Percentiles rank a stretch among this genome's conserved stretches.
Evolutionary conservation across 2,888 invertebrate genomes (phyloP).

Genomic region (Dynastes grantii): DNA sequence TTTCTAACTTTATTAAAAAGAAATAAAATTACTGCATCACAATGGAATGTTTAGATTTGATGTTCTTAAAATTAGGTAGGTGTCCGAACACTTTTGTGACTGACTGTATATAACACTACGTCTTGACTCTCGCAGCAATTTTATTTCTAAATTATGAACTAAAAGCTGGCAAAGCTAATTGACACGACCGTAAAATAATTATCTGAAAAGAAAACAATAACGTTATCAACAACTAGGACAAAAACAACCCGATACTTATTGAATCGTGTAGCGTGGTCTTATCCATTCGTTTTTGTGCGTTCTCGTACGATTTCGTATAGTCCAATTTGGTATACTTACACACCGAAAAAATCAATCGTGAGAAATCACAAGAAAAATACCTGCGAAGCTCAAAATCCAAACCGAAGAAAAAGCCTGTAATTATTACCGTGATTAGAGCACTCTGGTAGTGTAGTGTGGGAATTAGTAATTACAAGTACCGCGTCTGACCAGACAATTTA

Average conservation of each 20-base stretch:
- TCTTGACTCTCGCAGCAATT: no score
- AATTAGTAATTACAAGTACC: slow-evolving; percentile 70
- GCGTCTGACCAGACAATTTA: slow-evolving; percentile 64
- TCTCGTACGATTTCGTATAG: slow-evolving; percentile 7
- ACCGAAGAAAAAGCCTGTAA: slow-evolving; percentile 68
- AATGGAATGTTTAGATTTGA: no score
- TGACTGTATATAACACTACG: no score
- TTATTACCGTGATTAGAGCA: slow-evolving; percentile 69
- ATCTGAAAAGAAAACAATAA: slow-evolving; percentile 1
- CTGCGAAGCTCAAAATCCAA: slow-evolving; percentile 64
- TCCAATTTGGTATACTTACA: not conserved
- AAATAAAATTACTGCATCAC: no score
- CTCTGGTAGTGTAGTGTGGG: slow-evolving; percentile 65
- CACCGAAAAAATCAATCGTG: slow-evolving; percentile 64
- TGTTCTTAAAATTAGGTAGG: no score
- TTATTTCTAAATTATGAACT: no score
- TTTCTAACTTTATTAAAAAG: no score
- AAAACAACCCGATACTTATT: no score
- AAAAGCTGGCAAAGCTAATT: not conserved
- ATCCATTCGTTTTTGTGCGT: slow-evolving; percentile 19
- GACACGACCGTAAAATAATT: not conserved
- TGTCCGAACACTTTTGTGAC: no score
- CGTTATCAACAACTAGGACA: not conserved
- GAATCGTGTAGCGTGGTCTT: no score
- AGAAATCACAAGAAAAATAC: slow-evolving; percentile 68